These are phyloP conservation scores for Phytoseiulus persimilis DNA, from an alignment of 2,888 invertebrate species.

Conservation along the genomic window DNA sequence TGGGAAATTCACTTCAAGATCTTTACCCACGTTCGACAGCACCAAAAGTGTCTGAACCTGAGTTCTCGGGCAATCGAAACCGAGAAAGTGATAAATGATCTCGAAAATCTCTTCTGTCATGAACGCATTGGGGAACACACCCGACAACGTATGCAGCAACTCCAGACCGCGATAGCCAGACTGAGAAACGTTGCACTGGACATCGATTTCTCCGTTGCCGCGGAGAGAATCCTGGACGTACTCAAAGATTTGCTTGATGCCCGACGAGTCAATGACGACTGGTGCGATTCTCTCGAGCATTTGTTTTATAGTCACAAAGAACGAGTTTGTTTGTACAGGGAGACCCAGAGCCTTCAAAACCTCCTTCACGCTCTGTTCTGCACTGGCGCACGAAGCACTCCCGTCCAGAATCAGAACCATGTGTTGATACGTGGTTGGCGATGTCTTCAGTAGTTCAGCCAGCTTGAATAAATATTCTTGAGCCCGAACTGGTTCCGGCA, in stretches of 20 bases:
- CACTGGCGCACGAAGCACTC: conserved; percentile 43
- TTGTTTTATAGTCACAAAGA: conserved; percentile 93
- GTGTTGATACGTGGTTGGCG: conserved; percentile 42
- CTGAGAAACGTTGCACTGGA: conserved; percentile 63
- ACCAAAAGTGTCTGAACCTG: conserved; percentile 49
- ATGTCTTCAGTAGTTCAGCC: background rate
- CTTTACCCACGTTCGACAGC: conserved; percentile 50
- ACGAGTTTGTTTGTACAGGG: conserved; percentile 85
- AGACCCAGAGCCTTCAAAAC: conserved; percentile 85
- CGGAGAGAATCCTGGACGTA: conserved; percentile 46
- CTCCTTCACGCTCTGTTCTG: conserved; percentile 53
- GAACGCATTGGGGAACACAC: conserved; percentile 86
- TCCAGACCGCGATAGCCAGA: conserved; percentile 80
- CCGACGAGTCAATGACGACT: conserved; percentile 86
- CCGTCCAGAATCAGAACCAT: conserved; percentile 46
- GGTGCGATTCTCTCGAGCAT: conserved; percentile 85
- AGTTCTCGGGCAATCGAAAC: conserved; percentile 51
- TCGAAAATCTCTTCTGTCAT: conserved; percentile 70
- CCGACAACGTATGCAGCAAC: conserved; percentile 76
- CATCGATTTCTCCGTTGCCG: conserved; percentile 45
- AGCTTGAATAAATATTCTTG: conserved; percentile 50
- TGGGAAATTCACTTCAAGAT: conserved; percentile 49
- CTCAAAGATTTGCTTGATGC: conserved; percentile 50
- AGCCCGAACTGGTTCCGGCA: conserved; percentile 85
- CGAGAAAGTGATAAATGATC: conserved; percentile 60